Evolutionary conservation across 53 echinoderm and acorn worm genomes (phyloP), one percentile per base, ranked within the genome.

Genomic region (Patiria pectinifera): DNA sequence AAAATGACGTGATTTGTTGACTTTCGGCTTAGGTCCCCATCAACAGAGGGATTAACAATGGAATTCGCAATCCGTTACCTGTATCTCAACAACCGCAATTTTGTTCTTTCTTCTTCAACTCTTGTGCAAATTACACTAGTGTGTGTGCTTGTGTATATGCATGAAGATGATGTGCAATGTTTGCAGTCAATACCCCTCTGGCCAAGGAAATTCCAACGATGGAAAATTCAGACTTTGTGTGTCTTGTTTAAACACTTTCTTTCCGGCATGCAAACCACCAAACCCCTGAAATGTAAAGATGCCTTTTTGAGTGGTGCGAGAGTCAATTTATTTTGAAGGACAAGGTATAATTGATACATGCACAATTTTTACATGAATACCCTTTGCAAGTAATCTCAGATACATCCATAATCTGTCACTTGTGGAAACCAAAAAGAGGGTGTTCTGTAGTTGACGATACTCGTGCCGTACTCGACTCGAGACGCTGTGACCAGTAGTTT

Each of bases 1-100:
- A 84, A 43, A 63, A 24, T 84, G 84, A 84, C n/a, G 26, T 19
- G 62, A 60, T 78, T 87, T 87, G 77, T 87, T 87, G 87, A 78
- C 18, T 77, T 87, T 59, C 9, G 87, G 78, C 74, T 85, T 85
- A 45, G 45, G 19, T 24, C 62, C 59, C 23, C 24, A 62, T 83
- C 83, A 69, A 35, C 44, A 69, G 18, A 44, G 46, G 69, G 69
- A 85, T 84, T 62, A 84, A 43, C 84, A 84, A 62, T 8, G 43
- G 77, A 77, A 77, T 78, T 78, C 47, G 44, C 26, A 78, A 45
- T 15, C 15, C 2, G 6, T 78, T 78, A 13, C 46, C 47, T 78
- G 79, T 46, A 46, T 46, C 43, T 78, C 14, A n/a, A 46, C 79
- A 78, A 15, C 77, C 14, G 14, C 46, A 78, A 43, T 2, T 4